Evolutionary conservation across 2,888 invertebrate genomes (phyloP).

Genomic region (Mamestra brassicae): DNA sequence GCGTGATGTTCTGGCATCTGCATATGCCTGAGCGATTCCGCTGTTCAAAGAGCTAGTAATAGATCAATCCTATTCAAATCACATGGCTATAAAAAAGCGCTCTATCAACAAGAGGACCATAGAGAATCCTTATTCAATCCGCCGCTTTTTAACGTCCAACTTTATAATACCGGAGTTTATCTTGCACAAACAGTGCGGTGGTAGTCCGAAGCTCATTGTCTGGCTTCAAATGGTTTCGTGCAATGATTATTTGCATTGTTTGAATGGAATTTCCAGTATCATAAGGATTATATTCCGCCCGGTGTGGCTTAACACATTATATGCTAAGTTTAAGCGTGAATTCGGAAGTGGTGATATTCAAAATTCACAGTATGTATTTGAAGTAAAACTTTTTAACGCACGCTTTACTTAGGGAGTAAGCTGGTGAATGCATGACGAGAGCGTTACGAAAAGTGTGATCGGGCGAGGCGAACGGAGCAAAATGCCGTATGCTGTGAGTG

Average conservation of each 20-base stretch:
- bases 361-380: neutral
- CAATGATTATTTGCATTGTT: conserved; percentile 16
- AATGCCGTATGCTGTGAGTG: too few relatives aligned
- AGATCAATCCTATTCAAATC: too few relatives aligned
- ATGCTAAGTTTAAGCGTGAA: neutral
- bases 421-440: too few relatives aligned
- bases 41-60: too few relatives aligned
- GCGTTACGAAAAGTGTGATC: too few relatives aligned
- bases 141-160: conserved; percentile 18
- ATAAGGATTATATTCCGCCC: neutral
- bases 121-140: conserved; percentile 8
- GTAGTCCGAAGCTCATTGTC: conserved; percentile 22
- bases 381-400: too few relatives aligned
- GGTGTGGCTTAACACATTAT: neutral
- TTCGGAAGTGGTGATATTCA: neutral
- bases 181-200: conserved; percentile 21
- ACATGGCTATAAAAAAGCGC: too few relatives aligned
- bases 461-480: too few relatives aligned
- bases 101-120: too few relatives aligned
- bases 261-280: neutral
- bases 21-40: too few relatives aligned
- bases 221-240: neutral
- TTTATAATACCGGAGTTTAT: conserved; percentile 25
- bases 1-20: too few relatives aligned
- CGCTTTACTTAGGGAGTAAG: too few relatives aligned